These are phyloP conservation scores for Amiota mariae DNA, from an alignment of 2,888 invertebrate genomes.

Conservation along the genomic window DNA sequence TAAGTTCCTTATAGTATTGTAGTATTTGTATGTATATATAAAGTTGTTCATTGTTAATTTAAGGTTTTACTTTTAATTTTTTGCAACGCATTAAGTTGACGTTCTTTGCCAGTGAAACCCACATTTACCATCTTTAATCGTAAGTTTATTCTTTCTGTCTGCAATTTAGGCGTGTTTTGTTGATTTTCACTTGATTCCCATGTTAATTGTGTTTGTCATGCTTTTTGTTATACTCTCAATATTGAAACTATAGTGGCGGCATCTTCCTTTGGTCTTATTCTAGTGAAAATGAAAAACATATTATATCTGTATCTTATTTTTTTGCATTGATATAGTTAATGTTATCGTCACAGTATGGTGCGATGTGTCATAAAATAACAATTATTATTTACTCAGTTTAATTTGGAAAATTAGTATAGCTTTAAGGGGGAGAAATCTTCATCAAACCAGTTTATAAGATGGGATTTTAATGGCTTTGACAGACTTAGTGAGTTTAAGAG, in stretches of 20 bases:
- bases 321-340: not conserved
- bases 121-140: not conserved
- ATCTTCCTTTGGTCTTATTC: not conserved
- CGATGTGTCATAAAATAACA: conserved; percentile 12
- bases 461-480: too few relatives aligned
- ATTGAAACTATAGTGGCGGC: not conserved
- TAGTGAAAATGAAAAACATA: not conserved
- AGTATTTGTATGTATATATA: too few relatives aligned
- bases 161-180: conserved; percentile 28
- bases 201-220: conserved; percentile 68
- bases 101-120: not conserved
- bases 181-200: conserved; percentile 40
- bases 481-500: too few relatives aligned
- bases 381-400: conserved; percentile 16
- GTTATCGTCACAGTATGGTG: not conserved
- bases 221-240: conserved; percentile 48
- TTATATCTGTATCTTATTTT: not conserved
- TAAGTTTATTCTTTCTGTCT: conserved; percentile 7
- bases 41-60: conserved; percentile 44
- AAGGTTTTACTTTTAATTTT: conserved; percentile 28
- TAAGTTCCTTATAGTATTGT: conserved; percentile 19
- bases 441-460: too few relatives aligned
- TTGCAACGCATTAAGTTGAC: conserved; percentile 27
- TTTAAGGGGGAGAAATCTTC: too few relatives aligned
- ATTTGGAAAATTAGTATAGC: too few relatives aligned